These are phyloP conservation scores for Platycercus adscitus DNA, from an alignment of 2,113 vertebrate species.

Conservation along the genomic window DNA sequence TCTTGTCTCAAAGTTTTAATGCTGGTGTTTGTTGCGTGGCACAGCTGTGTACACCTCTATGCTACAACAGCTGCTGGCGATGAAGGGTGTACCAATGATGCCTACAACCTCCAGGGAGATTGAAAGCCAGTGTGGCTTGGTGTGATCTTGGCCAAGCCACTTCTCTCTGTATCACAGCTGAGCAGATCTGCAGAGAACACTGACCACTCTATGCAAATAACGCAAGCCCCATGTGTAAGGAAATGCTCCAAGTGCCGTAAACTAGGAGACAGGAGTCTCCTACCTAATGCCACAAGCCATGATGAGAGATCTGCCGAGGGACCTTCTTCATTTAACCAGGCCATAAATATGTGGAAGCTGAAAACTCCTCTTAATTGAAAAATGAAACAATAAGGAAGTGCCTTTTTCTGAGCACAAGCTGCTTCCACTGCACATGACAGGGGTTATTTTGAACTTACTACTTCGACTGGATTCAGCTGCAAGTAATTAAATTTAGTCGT, in stretches of 20 bases:
- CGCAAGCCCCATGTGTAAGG: rapidly evolving
- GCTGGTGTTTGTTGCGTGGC: neutral
- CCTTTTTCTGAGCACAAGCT: conserved; percentile 14
- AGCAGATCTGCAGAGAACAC: neutral
- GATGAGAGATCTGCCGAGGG: neutral
- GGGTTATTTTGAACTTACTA: conserved; percentile 61
- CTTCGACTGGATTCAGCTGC: conserved; percentile 66
- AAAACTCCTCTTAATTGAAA: neutral
- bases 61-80: neutral
- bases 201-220: neutral
- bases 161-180: neutral
- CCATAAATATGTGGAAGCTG: neutral
- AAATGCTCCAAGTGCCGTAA: neutral
- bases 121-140: neutral
- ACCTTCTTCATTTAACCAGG: neutral
- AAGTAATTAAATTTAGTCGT: conserved; percentile 75
- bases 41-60: neutral
- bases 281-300: neutral
- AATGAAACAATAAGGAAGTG: conserved; percentile 25
- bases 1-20: neutral
- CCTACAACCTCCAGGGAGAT: neutral
- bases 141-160: neutral
- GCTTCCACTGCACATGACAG: conserved; percentile 23
- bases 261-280: neutral
- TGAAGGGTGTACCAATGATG: rapidly evolving